Evolutionary conservation across 2,113 vertebrate genomes (phyloP), one percentile per base, ranked within the genome.

Genomic region (Sapayoa aenigma): DNA sequence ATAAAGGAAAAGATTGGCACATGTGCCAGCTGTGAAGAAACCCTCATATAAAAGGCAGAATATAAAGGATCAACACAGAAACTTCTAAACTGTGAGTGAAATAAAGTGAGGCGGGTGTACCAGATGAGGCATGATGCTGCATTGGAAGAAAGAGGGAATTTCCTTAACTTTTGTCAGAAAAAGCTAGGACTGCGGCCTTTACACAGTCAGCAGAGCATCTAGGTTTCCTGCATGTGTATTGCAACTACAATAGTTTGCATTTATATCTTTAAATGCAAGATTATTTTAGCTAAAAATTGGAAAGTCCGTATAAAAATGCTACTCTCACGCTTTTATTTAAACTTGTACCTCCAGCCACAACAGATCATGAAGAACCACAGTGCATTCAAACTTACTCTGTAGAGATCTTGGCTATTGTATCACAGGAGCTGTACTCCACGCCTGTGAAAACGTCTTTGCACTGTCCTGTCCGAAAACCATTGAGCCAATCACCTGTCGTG

Each of bases 401-500:
- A 90, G 99, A 99, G 88, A 99, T 99, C 97, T 99, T 99, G 98
- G 99, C 98, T 97, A 99, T 98, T 42, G 99, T 99, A 91, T 99
- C 99, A 77, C 99, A 99, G 84, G 99, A 99, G 91, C 98, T 99
- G 97, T 99, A 99, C 95, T 99, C 98, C 93, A 99, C 98, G 3
- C 99, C 99, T 0, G 98, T 99, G 97, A 99, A 99, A 96, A 99
- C 98, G 86, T 99, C 99, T 93, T 99, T 99, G 97, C 99, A 99
- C 80, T 99, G 99, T 85, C 99, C 97, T 41, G 98, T 98, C 92
- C 99, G 98, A 93, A 99, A 98, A 9, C 98, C 98, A 37, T 99
- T 99, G 88, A 99, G 98, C 99, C 99, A 99, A 96, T 99, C 99
- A 9, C 98, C 98, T 79, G 98, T 96, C 5, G 96, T 98, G 87